Base-by-base conservation (phyloP, 2,888 invertebrate genomes). In the Meiosimyza decipiens region DNA sequence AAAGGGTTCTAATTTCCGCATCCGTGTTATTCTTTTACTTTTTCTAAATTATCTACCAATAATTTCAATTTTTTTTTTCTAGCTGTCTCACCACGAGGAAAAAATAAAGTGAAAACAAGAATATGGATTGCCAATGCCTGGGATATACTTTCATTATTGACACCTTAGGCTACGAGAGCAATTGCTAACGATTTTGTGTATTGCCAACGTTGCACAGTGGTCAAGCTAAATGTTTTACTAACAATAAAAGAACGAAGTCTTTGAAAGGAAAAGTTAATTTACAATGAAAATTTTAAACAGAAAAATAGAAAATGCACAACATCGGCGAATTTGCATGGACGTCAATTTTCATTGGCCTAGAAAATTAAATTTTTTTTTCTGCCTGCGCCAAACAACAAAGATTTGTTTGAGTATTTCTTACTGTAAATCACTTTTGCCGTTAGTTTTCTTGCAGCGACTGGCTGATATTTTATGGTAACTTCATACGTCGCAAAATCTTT, bases 401-500 rank as follows among this genome's bases (percentile, higher is more conserved):
- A 13, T 22, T 22, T 22, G 18, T 55, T 16, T 55, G 3, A 22
- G 55, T 22, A 22, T 13, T 55, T 55, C 55, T 22, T 22, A 22
- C 16, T 55, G 6, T 22, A 16, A 16, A 16, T 55, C 18, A 22
- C n/a, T 55, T 16, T 22, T 55, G 13, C 55, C n/a, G 28, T 28
- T 2, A 3, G 16, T 11, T 16, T 7, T 55, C 12, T 55, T 16
- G 18, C 55, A 13, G 55, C 18, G 18, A 16, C 55, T 55, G 55
- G 18, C 55, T 55, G 55, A 33, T 15, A 65, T 52, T 54, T 52
- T 65, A 33, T 54, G 66, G 52, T 54, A 66, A 33, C 54, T 66
- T 54, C 54, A 22, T 22, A 22, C 22, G 22, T 2, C 22, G 22
- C 2, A 22, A 22, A 22, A 22, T 22, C 22, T 22, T 22, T 54